Evolutionary conservation across 2,888 invertebrate genomes (phyloP).

Genomic region (Poecilus cupreus): DNA sequence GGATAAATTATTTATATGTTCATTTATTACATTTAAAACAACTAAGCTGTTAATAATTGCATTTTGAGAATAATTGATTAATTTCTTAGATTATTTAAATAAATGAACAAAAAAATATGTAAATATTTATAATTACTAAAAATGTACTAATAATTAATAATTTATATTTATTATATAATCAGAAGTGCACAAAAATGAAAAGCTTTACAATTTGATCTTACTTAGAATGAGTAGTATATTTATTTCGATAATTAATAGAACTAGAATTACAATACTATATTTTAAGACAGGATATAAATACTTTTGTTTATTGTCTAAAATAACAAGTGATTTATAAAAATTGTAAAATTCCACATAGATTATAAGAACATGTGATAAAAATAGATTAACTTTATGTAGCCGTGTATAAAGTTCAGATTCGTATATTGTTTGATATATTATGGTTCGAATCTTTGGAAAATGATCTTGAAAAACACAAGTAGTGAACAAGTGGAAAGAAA

Average conservation of each 20-base stretch:
- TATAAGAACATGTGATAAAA: conserved; percentile 54
- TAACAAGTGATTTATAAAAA: conserved; percentile 52
- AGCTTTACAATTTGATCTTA: neutral
- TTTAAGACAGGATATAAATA: conserved; percentile 6
- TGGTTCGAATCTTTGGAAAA: conserved; percentile 57
- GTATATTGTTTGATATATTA: conserved; percentile 49
- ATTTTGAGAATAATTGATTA: no score
- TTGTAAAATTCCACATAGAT: conserved; percentile 55
- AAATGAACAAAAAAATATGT: neutral
- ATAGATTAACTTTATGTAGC: conserved; percentile 46
- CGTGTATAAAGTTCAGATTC: conserved; percentile 41
- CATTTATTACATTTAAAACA: no score
- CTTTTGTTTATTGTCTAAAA: conserved; percentile 47
- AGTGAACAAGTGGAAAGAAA: conserved; percentile 62
- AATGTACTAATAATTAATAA: neutral
- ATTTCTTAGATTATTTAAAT: no score
- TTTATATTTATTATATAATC: neutral
- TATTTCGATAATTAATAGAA: neutral
- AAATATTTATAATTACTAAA: neutral
- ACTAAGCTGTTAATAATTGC: no score
- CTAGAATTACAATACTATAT: neutral
- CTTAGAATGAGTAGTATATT: neutral
- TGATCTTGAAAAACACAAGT: conserved; percentile 58
- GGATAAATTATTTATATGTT: no score
- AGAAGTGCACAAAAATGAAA: neutral